These are phyloP conservation scores for Augochlorella aurata DNA, from an alignment of 2,888 invertebrate genomes.

Conservation along the genomic window DNA sequence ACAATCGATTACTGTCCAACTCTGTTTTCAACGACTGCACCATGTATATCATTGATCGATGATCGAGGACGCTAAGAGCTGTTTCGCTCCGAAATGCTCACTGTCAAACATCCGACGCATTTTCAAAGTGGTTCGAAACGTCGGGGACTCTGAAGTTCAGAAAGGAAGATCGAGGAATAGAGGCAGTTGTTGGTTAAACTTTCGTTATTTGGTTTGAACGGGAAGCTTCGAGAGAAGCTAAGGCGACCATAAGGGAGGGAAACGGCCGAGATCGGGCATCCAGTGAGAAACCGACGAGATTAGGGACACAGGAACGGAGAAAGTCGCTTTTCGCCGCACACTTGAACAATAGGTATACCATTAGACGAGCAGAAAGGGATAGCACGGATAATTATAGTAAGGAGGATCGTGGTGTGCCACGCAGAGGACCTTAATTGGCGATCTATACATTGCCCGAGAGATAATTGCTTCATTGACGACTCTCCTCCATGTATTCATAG, in stretches of 20 bases:
- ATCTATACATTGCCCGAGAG: slow-evolving; percentile 36
- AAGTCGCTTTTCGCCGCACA: slow-evolving; percentile 24
- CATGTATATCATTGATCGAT: too few species aligned
- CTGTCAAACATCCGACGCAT: neutral
- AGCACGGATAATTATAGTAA: slow-evolving; percentile 5
- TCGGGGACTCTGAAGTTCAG: too few species aligned
- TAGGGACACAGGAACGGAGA: neutral
- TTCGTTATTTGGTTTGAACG: slow-evolving; percentile 21
- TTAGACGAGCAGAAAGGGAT: neutral
- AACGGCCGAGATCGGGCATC: neutral
- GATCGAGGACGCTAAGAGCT: too few species aligned
- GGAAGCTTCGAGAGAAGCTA: neutral
- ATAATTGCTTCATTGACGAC: slow-evolving; percentile 42
- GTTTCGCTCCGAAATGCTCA: neutral
- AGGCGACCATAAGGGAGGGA: neutral
- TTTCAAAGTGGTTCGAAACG: neutral
- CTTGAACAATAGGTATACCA: slow-evolving; percentile 16
- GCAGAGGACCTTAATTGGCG: slow-evolving; percentile 33
- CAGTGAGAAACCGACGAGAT: neutral
- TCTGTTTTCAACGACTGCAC: too few species aligned
- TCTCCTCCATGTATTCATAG: slow-evolving; percentile 40
- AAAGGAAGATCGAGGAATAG: neutral
- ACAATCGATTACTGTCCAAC: too few species aligned
- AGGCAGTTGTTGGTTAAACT: neutral
- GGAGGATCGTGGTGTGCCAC: slow-evolving; percentile 21